phyloP scores from a whole-genome alignment of 1,140 invertebrate species.

The Eumeta japonica region DNA sequence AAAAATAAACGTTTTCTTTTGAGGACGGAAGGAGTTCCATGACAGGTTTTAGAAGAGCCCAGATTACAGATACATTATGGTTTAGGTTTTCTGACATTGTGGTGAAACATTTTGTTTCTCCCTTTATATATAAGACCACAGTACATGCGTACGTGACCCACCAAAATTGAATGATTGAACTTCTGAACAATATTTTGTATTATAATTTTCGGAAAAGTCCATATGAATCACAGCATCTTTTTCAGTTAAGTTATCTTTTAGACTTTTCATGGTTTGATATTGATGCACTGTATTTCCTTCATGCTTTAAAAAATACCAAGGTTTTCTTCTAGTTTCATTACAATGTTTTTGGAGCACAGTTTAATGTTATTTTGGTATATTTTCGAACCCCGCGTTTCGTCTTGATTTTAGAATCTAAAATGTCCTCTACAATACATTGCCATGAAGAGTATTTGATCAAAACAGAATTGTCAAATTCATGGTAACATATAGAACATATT shows the following conservation, averaged over 20 bases:
- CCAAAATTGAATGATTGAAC: slow-evolving; percentile 11
- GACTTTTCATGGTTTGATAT: slow-evolving; percentile 5
- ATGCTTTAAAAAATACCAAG: slow-evolving; percentile 8
- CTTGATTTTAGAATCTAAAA: no score
- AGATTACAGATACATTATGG: slow-evolving; percentile 18
- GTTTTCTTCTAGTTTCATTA: slow-evolving; percentile 7
- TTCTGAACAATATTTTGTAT: slow-evolving; percentile 7
- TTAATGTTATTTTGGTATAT: slow-evolving; percentile 2
- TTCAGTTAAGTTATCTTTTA: slow-evolving; percentile 8
- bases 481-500: slow-evolving; percentile 1
- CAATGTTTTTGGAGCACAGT: slow-evolving; percentile 3
- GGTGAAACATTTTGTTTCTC: slow-evolving; percentile 8
- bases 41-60: slow-evolving; percentile 20
- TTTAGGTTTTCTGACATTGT: slow-evolving; percentile 16
- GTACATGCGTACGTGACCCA: slow-evolving; percentile 4
- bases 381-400: no score
- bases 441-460: no score
- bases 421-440: slow-evolving; percentile 2
- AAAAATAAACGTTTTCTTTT: slow-evolving; percentile 20
- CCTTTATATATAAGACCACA: slow-evolving; percentile 11
- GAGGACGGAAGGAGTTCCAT: slow-evolving; percentile 11
- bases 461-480: slow-evolving; percentile 3
- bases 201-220: slow-evolving; percentile 9
- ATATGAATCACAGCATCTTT: slow-evolving; percentile 9
- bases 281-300: slow-evolving; percentile 7